Conservation (phyloP, 2,888 invertebrate species). For the Ennomos erosarius region DNA sequence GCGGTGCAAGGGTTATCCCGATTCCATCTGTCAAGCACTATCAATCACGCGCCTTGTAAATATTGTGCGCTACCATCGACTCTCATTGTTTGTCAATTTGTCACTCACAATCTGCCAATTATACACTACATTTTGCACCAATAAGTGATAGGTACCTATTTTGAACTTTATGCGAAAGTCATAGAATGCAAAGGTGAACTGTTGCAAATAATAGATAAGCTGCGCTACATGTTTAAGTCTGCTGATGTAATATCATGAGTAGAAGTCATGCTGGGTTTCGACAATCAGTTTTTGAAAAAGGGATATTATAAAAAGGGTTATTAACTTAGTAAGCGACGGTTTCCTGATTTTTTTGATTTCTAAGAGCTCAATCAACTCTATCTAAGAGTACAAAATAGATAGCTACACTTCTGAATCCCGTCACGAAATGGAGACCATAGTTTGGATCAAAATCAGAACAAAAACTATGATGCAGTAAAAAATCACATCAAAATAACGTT, state of each 20-base stretch:
- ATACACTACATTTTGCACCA: constrained; percentile 8
- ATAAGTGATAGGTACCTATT: not conserved
- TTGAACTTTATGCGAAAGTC: not conserved
- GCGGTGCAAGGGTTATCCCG: constrained; percentile 72
- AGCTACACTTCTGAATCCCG: no score
- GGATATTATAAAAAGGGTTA: not conserved
- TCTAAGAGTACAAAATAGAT: no score
- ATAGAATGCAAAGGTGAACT: not conserved
- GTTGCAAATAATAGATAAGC: not conserved
- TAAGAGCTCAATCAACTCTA: no score
- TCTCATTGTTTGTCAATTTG: constrained; percentile 65
- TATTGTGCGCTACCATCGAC: constrained; percentile 72
- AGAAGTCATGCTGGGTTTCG: constrained; percentile 64
- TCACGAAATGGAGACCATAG: no score
- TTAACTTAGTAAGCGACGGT: not conserved
- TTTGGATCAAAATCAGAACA: no score
- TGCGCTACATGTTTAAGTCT: not conserved
- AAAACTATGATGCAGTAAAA: constrained; percentile 18
- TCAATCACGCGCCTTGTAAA: constrained; percentile 77
- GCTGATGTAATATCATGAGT: constrained; percentile 55
- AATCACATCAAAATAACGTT: constrained; percentile 49
- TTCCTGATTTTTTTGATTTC: not conserved
- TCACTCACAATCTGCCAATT: constrained; percentile 18
- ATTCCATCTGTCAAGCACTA: constrained; percentile 74
- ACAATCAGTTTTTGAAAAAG: constrained; percentile 37